Conservation (phyloP, 2,888 invertebrate genomes). For the Eupsilia transversa region DNA sequence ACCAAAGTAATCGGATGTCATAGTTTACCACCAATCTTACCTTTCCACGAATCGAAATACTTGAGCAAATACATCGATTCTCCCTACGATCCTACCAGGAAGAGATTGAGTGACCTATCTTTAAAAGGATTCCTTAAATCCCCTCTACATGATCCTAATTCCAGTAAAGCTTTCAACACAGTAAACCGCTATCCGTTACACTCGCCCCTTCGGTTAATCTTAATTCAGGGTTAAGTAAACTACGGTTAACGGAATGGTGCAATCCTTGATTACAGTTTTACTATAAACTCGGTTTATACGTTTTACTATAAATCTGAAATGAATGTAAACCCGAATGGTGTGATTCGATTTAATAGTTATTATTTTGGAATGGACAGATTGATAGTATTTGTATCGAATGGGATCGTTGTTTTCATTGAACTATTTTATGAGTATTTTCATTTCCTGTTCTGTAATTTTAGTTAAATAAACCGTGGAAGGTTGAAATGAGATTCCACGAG, state of each 20-base stretch:
- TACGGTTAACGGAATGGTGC: constrained; percentile 54
- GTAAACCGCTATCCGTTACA: constrained; percentile 52
- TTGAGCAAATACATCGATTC: not conserved
- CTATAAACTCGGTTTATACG: constrained; percentile 33
- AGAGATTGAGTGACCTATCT: constrained; percentile 25
- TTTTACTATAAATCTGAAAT: constrained; percentile 42
- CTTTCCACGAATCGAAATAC: not conserved
- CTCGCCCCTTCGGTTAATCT: constrained; percentile 54
- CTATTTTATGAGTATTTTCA: not conserved
- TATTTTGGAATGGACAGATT: constrained; percentile 34
- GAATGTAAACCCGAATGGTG: constrained; percentile 34
- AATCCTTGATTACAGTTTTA: constrained; percentile 49
- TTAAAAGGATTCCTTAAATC: constrained; percentile 51
- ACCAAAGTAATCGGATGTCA: not conserved
- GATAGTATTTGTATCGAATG: constrained; percentile 11
- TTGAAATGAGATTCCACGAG: not conserved
- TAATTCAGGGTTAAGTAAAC: constrained; percentile 61
- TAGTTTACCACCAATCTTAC: not conserved
- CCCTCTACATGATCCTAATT: constrained; percentile 52
- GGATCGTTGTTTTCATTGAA: constrained; percentile 2
- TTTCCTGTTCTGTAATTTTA: not conserved
- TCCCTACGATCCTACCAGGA: not conserved
- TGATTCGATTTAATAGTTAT: constrained; percentile 53
- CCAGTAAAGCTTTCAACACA: constrained; percentile 56
- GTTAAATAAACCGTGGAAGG: not conserved